Evolutionary conservation across 2,797 vertebrate genomes (phyloP).

Genomic region (Potorous gilbertii): DNA sequence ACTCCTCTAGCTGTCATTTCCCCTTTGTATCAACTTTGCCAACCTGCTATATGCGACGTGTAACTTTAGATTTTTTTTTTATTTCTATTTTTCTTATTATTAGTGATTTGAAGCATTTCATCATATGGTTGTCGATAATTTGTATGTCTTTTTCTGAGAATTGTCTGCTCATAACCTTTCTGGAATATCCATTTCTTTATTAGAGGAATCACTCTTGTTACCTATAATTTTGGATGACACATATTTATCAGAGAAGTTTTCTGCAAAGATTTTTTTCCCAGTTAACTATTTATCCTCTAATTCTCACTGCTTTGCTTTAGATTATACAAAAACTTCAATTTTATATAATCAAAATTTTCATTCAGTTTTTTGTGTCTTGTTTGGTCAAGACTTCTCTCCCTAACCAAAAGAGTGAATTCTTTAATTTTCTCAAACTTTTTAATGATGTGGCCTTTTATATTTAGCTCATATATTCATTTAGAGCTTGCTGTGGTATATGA

Average conservation of each 20-base stretch:
- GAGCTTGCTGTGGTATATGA: background rate
- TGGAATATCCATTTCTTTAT: background rate
- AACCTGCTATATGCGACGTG: background rate
- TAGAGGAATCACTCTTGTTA: no score
- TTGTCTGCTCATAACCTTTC: background rate
- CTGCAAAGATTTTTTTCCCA: no score
- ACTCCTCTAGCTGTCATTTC: background rate
- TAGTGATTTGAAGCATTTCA: background rate
- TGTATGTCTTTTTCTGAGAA: background rate
- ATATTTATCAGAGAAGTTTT: background rate
- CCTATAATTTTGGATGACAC: background rate
- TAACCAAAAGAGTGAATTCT: background rate
- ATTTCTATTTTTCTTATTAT: no score
- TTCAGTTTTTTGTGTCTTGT: no score
- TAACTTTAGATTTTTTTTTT: no score
- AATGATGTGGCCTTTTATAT: background rate
- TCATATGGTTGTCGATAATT: background rate
- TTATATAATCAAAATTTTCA: no score
- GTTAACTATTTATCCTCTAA: no score
- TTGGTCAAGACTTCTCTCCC: background rate
- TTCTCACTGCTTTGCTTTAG: no score
- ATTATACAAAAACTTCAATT: no score
- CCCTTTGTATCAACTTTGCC: background rate
- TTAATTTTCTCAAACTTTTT: background rate
- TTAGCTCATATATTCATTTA: background rate